Evolutionary conservation across 2,797 vertebrate genomes (phyloP).

Genomic region (Sitta carolinensis): DNA sequence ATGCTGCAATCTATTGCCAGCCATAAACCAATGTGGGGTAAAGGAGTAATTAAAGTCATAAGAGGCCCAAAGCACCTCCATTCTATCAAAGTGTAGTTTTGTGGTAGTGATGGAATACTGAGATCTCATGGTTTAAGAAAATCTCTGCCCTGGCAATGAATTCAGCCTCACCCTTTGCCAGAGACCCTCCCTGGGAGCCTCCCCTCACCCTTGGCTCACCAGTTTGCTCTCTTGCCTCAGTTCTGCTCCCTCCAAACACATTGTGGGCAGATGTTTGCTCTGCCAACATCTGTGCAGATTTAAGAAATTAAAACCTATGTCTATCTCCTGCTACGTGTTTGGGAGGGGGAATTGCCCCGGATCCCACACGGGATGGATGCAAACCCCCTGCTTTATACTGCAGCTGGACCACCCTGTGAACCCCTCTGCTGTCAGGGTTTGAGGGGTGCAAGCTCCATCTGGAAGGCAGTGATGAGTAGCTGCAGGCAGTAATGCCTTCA

Average conservation of each 20-base stretch:
- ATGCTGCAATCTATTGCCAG: background rate
- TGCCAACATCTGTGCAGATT: background rate
- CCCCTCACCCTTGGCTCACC: background rate
- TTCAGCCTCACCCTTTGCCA: background rate
- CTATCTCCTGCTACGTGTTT: background rate
- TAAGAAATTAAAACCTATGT: background rate
- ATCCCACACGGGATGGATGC: background rate
- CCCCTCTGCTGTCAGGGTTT: background rate
- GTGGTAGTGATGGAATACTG: background rate
- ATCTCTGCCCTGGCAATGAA: background rate
- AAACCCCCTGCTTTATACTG: background rate
- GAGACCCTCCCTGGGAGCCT: background rate
- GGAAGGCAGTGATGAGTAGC: background rate
- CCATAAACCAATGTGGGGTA: background rate
- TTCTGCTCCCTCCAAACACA: background rate
- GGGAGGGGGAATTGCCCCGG: background rate
- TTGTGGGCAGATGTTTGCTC: background rate
- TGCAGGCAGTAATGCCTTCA: slow-evolving; percentile 51
- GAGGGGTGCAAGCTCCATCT: background rate
- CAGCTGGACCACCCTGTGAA: background rate
- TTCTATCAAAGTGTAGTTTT: background rate
- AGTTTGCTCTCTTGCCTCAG: background rate
- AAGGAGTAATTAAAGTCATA: background rate
- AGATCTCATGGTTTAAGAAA: background rate
- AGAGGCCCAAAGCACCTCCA: background rate